phyloP scores from a whole-genome alignment of 2,888 invertebrate genomes.

The Eilema griseolum region DNA sequence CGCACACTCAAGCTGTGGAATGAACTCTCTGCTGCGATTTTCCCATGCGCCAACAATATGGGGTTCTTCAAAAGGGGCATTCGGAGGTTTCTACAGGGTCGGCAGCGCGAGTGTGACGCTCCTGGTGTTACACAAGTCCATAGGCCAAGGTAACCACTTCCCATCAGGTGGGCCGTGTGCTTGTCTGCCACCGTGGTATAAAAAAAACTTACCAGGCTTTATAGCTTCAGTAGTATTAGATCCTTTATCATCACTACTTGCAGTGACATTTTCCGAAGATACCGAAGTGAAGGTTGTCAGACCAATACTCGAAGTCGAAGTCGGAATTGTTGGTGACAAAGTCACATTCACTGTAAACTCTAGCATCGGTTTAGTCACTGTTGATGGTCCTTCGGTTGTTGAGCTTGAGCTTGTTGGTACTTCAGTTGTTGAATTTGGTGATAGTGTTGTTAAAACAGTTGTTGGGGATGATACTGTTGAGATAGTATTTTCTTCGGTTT shows the following conservation, averaged over 20 bases:
- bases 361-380: slow-evolving; percentile 51
- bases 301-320: slow-evolving; percentile 63
- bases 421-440: slow-evolving; percentile 23
- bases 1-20: too few relatives aligned
- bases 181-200: too few relatives aligned
- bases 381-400: slow-evolving; percentile 20
- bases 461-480: slow-evolving; percentile 33
- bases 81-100: too few relatives aligned
- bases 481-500: slow-evolving; percentile 8
- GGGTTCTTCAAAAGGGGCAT: too few relatives aligned
- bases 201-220: slow-evolving; percentile 34
- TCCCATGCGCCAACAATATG: too few relatives aligned
- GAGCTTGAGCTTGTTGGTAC: slow-evolving; percentile 24
- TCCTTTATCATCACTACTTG: slow-evolving; percentile 37
- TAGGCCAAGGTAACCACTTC: too few relatives aligned
- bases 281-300: slow-evolving; percentile 61
- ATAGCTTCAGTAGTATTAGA: slow-evolving; percentile 47
- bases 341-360: slow-evolving; percentile 79
- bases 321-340: slow-evolving; percentile 66
- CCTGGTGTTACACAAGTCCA: too few relatives aligned
- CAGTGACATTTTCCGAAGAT: slow-evolving; percentile 54
- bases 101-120: too few relatives aligned
- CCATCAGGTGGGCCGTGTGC: too few relatives aligned
- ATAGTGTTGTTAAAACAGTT: slow-evolving; percentile 16
- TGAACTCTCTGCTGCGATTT: too few relatives aligned